phyloP scores from a whole-genome alignment of 2,113 vertebrate genomes.

The Protobothrops flavoviridis region DNA sequence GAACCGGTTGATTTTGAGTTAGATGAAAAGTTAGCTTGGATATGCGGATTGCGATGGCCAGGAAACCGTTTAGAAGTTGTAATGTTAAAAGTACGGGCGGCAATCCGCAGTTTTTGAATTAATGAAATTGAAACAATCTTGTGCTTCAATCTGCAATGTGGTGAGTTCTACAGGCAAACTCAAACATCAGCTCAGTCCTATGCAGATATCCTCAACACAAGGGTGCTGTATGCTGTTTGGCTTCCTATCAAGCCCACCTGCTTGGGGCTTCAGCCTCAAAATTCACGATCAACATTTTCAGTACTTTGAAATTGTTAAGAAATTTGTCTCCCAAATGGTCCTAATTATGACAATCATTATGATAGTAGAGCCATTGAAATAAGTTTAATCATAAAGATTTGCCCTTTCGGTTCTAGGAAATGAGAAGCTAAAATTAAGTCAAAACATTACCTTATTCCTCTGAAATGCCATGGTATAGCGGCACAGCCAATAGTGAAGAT shows the following conservation, averaged over 20 bases:
- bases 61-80: neutral
- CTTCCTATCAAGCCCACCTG: neutral
- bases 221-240: neutral
- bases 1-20: neutral
- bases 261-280: neutral
- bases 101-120: neutral
- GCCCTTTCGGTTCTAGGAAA: neutral
- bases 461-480: neutral
- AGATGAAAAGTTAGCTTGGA: neutral
- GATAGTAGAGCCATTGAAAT: neutral
- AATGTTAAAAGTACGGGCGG: neutral
- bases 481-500: neutral
- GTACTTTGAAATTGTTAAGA: neutral
- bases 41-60: no score
- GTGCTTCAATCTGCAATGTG: neutral
- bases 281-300: neutral
- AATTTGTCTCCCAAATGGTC: neutral
- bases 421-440: neutral
- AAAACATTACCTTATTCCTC: neutral
- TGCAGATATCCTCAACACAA: neutral
- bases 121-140: neutral
- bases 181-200: neutral
- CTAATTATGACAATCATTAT: neutral
- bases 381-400: neutral
- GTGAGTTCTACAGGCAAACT: neutral